Percentiles rank a stretch among this genome's conserved stretches.
Evolutionary conservation across 2,797 vertebrate species (phyloP).

Genomic region (Aphelocoma californica): DNA sequence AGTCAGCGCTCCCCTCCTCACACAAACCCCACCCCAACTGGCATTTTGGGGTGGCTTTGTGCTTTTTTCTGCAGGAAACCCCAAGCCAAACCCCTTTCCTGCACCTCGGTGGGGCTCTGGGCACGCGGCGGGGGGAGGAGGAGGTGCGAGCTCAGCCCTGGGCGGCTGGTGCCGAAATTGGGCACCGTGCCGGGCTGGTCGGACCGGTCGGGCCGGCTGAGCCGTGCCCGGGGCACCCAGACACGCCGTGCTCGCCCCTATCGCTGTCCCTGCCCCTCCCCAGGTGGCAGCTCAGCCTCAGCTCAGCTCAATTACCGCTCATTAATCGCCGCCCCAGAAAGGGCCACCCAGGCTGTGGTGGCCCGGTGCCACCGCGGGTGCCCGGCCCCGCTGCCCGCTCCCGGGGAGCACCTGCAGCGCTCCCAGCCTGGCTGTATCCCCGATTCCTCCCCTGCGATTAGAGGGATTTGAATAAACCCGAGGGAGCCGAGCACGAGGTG

Average conservation of each 20-base stretch:
- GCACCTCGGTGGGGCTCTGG: not conserved
- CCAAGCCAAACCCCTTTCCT: not conserved
- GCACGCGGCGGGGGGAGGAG: not conserved
- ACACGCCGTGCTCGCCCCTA: not conserved
- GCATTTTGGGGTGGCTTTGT: rapidly evolving
- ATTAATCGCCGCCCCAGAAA: not conserved
- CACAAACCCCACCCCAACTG: rapidly evolving
- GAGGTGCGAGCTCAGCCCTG: not conserved
- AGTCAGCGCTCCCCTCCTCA: rapidly evolving
- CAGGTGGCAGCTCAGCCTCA: not conserved
- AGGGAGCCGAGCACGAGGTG: not conserved
- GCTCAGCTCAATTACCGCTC: not conserved
- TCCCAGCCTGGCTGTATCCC: rapidly evolving
- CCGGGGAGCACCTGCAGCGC: not conserved
- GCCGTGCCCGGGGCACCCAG: not conserved
- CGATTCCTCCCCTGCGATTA: not conserved
- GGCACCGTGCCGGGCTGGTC: not conserved
- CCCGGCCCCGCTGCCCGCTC: not conserved
- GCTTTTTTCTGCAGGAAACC: not conserved
- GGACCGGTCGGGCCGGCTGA: not conserved
- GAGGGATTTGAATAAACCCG: not conserved
- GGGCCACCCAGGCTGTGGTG: conserved; percentile 35
- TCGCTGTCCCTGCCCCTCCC: not conserved
- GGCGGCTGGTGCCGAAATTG: not conserved
- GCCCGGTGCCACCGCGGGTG: not conserved